phyloP scores from a whole-genome alignment of 1,140 invertebrate genomes.

The Scaptomyza montana region DNA sequence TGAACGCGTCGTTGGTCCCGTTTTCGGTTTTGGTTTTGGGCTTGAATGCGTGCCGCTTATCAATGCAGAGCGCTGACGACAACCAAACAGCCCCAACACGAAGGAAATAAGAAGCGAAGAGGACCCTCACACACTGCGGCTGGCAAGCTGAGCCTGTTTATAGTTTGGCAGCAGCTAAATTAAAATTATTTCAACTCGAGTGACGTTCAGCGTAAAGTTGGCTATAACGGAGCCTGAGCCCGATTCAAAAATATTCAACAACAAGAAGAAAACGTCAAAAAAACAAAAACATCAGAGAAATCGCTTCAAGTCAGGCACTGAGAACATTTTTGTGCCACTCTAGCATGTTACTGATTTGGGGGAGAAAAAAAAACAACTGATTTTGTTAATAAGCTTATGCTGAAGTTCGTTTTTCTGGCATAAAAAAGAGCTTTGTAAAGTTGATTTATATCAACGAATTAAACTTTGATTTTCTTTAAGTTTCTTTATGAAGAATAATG shows the following conservation, averaged over 20 bases:
- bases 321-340: too few relatives aligned
- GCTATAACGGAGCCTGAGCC: constrained; percentile 60
- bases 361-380: too few relatives aligned
- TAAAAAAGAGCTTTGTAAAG: too few relatives aligned
- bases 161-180: constrained; percentile 75
- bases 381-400: too few relatives aligned
- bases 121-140: constrained; percentile 25
- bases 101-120: not conserved
- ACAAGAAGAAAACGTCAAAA: not conserved
- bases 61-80: constrained; percentile 69
- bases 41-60: constrained; percentile 58
- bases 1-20: not conserved
- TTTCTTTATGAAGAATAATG: too few relatives aligned
- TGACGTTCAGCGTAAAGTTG: constrained; percentile 57
- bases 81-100: constrained; percentile 11
- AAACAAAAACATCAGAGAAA: not conserved
- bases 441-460: too few relatives aligned
- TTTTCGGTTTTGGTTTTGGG: not conserved
- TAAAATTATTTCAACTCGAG: constrained; percentile 78
- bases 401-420: too few relatives aligned
- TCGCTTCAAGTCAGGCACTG: too few relatives aligned
- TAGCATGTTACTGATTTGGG: too few relatives aligned
- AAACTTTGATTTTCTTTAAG: too few relatives aligned
- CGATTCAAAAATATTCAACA: not conserved
- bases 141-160: constrained; percentile 57